These are phyloP conservation scores for Parauchenoglanis punctatus DNA, from an alignment of 2,797 vertebrate species.

Conservation along the genomic window DNA sequence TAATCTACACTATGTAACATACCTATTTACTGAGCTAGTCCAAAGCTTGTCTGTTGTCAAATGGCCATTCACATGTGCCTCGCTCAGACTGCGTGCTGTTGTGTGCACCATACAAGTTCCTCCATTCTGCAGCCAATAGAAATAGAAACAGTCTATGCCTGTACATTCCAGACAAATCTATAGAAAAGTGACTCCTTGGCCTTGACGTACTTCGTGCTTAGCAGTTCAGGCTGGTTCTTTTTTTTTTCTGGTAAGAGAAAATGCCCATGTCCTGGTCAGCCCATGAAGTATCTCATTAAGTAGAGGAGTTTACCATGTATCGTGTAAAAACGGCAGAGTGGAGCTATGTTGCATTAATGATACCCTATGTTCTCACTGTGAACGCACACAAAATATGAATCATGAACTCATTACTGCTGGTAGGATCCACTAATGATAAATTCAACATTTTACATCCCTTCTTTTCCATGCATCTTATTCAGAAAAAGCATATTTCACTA, in stretches of 20 bases:
- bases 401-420: neutral
- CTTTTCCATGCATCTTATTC: neutral
- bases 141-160: conserved; percentile 29
- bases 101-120: conserved; percentile 51
- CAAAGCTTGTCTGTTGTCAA: conserved; percentile 73
- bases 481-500: neutral
- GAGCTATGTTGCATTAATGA: conserved; percentile 13
- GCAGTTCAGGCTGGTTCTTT: neutral
- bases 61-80: conserved; percentile 55
- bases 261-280: neutral
- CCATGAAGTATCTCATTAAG: neutral
- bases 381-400: neutral
- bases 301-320: neutral
- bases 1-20: conserved; percentile 66
- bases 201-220: conserved; percentile 18
- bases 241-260: neutral
- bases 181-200: conserved; percentile 11
- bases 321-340: neutral
- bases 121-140: conserved; percentile 32
- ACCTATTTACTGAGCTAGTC: conserved; percentile 76
- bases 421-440: neutral
- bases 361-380: conserved; percentile 20
- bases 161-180: conserved; percentile 30
- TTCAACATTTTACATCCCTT: neutral
- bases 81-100: conserved; percentile 62